These are phyloP conservation scores for Paratilapia polleni DNA, from an alignment of 2,113 vertebrate genomes.

Conservation along the genomic window DNA sequence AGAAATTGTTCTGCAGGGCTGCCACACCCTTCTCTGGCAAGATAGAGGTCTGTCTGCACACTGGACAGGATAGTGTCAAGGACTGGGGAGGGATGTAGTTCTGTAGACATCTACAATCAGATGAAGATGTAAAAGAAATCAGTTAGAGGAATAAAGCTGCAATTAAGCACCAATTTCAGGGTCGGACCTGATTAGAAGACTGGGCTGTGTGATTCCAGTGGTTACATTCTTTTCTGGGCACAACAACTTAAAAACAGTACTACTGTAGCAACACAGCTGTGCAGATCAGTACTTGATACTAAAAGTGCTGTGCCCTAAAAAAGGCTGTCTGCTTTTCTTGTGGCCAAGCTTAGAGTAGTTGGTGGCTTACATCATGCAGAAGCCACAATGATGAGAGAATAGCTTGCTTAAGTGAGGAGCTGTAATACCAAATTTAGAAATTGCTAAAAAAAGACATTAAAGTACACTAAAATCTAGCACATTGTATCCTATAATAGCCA, in stretches of 20 bases:
- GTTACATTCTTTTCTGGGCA: not conserved
- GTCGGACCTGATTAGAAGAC: not conserved
- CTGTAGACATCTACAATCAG: constrained; percentile 86
- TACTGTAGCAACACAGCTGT: constrained; percentile 1
- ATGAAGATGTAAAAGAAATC: not conserved
- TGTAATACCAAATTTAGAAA: constrained; percentile 1
- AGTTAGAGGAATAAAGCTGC: not conserved
- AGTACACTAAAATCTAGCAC: not conserved
- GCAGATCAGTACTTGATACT: constrained; percentile 26
- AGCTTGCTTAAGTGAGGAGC: not conserved
- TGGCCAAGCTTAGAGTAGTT: constrained; percentile 2
- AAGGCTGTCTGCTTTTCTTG: constrained; percentile 21
- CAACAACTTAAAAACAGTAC: constrained; percentile 7
- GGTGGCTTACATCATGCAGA: constrained; percentile 21
- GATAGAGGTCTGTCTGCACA: constrained; percentile 95
- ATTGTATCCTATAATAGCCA: not conserved
- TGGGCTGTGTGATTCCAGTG: not conserved
- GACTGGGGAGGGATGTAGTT: constrained; percentile 96
- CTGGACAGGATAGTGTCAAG: constrained; percentile 91
- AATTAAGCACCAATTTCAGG: not conserved
- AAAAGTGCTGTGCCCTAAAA: constrained; percentile 8
- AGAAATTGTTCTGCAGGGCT: constrained; percentile 95
- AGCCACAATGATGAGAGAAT: constrained; percentile 20
- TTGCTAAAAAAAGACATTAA: not conserved
- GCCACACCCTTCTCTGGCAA: constrained; percentile 92